Conservation (phyloP, 2,113 vertebrate genomes). For the Calidris pugnax region DNA sequence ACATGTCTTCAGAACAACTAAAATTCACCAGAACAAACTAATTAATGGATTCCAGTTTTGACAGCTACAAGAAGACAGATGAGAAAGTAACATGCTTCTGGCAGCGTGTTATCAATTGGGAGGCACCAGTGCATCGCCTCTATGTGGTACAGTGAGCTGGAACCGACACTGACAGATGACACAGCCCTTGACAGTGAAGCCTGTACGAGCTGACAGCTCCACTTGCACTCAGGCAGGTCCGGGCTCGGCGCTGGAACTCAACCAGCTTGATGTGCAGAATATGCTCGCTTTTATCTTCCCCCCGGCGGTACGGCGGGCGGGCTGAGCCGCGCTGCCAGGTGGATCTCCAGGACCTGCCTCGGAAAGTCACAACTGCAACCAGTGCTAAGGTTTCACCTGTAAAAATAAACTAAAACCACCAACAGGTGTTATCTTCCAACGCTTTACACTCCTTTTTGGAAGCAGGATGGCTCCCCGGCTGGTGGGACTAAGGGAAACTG, state of each 20-base stretch:
- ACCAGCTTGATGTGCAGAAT: constrained; percentile 80
- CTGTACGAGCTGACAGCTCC: constrained; percentile 90
- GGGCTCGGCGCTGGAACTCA: constrained; percentile 76
- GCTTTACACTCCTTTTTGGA: not conserved
- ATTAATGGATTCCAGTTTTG: constrained; percentile 95
- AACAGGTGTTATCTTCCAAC: not conserved
- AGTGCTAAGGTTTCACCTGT: not conserved
- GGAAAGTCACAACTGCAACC: not conserved
- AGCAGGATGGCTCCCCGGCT: not conserved
- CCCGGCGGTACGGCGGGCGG: constrained; percentile 24
- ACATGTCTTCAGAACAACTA: constrained; percentile 80
- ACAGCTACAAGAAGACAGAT: constrained; percentile 92
- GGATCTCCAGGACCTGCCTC: constrained; percentile 45
- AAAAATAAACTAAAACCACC: not conserved
- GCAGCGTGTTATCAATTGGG: constrained; percentile 87
- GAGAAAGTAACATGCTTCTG: constrained; percentile 87
- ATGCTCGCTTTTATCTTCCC: constrained; percentile 69
- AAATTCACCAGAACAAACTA: constrained; percentile 84
- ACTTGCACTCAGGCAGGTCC: constrained; percentile 90
- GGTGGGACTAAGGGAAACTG: not conserved
- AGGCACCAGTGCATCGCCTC: constrained; percentile 86
- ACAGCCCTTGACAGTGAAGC: constrained; percentile 89
- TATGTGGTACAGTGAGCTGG: constrained; percentile 95
- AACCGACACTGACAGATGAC: constrained; percentile 97
- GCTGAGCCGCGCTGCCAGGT: constrained; percentile 62